Conservation (phyloP, 37 sponge, comb jelly and placozoan genomes). For the Halichondria panicea region DNA sequence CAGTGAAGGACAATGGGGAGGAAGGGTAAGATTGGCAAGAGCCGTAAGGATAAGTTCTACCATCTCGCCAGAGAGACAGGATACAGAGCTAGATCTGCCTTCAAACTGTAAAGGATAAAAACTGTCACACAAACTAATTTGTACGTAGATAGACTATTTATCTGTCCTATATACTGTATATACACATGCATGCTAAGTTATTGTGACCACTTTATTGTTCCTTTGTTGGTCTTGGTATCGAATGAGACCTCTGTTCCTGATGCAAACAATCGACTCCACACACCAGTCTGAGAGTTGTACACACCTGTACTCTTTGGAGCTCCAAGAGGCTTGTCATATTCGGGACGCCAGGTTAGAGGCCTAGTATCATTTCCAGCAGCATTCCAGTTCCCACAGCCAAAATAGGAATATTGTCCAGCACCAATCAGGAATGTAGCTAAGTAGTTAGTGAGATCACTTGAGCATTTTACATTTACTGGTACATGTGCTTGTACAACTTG, state of each 20-base stretch:
- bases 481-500: constrained; percentile 54
- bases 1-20: too few species aligned
- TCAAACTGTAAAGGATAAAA: too few species aligned
- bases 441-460: constrained; percentile 28
- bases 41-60: constrained; percentile 92
- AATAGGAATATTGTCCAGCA: constrained; percentile 38
- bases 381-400: constrained; percentile 39
- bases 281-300: constrained; percentile 1
- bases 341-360: constrained; percentile 20
- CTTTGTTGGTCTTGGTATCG: constrained; percentile 43
- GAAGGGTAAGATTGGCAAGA: constrained; percentile 92
- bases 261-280: constrained; percentile 42
- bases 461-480: not conserved
- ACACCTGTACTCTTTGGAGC: constrained; percentile 30
- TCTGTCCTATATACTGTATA: too few species aligned
- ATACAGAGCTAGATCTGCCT: constrained; percentile 94
- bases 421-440: constrained; percentile 61
- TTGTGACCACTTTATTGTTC: constrained; percentile 50
- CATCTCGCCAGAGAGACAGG: constrained; percentile 98
- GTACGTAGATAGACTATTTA: too few species aligned
- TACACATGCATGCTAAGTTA: too few species aligned
- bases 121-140: too few species aligned
- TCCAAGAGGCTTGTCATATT: constrained; percentile 59
- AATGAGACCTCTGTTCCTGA: constrained; percentile 45
- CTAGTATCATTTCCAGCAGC: constrained; percentile 14